Evolutionary conservation across 2,113 vertebrate genomes (phyloP), one percentile per base, ranked within the genome.

Genomic region (Chiloscyllium plagiosum): DNA sequence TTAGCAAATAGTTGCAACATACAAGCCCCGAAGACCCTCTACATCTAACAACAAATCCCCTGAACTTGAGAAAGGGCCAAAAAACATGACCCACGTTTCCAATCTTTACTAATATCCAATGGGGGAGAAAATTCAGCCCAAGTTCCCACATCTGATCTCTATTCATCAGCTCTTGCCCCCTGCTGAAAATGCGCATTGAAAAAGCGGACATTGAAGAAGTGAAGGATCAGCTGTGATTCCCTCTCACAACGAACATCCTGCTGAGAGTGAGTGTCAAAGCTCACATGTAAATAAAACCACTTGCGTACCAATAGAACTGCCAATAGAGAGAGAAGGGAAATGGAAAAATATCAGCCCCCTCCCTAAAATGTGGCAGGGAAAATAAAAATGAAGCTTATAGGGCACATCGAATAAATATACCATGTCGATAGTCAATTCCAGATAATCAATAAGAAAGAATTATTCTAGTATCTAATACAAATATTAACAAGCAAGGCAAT

Each of bases 231-330:
- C 61, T 93, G 89, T 22, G 89, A 66, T 93, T 93, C 89, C 17
- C 61, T 42, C 89, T 93, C 89, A 33, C 89, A 33, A 37, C 5
- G n/a, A 93, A 93, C 20, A 93, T 68, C 89, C 89, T 93, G 89
- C 61, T 93, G n/a, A 93, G 22, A 66, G 12, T 33, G 61, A 92
- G 33, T 19, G 61, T 66, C 61, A n/a, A 66, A 65, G 17, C 33
- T 93, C 61, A 93, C 20, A n/a, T 68, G 89, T 93, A 93, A 66
- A 93, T 93, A 93, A 65, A 93, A 66, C n/a, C 89, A 93, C 89
- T 66, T 93, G 61, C 61, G 19, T 19, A 65, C 33, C 33, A 2
- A 1, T 42, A 37, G 33, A 93, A 93, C 20, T 37, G 17, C n/a
- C 12, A 17, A 6, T 6, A n/a, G 66, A 37, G n/a, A 20, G n/a